Evolutionary conservation across 2,888 invertebrate genomes (phyloP).

Genomic region (Rambutsinella grinnellia): DNA sequence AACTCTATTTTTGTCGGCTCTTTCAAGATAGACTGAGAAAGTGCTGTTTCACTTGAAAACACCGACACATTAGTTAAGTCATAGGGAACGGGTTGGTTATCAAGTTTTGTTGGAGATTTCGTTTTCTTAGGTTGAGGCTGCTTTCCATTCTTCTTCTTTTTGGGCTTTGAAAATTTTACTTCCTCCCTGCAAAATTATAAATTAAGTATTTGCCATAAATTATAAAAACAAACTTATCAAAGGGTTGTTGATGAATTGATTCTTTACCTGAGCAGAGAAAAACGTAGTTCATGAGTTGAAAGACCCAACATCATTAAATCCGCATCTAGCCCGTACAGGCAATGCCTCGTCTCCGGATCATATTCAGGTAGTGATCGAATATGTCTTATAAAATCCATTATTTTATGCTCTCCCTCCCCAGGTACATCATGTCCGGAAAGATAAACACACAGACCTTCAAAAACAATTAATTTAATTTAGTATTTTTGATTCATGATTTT

Average conservation of each 20-base stretch:
- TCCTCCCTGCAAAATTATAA: slow-evolving; percentile 58
- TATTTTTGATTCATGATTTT: too few species aligned
- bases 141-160: slow-evolving; percentile 49
- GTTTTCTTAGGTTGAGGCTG: slow-evolving; percentile 26
- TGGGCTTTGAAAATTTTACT: slow-evolving; percentile 60
- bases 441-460: slow-evolving; percentile 48
- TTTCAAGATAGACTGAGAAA: not conserved
- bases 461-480: too few species aligned
- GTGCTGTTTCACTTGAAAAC: slow-evolving; percentile 30
- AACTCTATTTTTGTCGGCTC: not conserved
- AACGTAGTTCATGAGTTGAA: slow-evolving; percentile 95
- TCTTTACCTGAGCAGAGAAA: slow-evolving; percentile 92
- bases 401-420: slow-evolving; percentile 98
- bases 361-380: slow-evolving; percentile 86
- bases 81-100: slow-evolving; percentile 10
- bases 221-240: too few species aligned
- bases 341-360: slow-evolving; percentile 93
- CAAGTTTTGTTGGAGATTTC: slow-evolving; percentile 27
- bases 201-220: not conserved
- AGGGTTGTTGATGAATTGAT: too few species aligned
- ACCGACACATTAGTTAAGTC: slow-evolving; percentile 54
- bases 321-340: slow-evolving; percentile 96
- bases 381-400: slow-evolving; percentile 96
- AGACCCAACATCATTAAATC: slow-evolving; percentile 97
- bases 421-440: slow-evolving; percentile 75